phyloP scores from a whole-genome alignment of 2,888 invertebrate genomes.

The Drosophila lacicola region DNA sequence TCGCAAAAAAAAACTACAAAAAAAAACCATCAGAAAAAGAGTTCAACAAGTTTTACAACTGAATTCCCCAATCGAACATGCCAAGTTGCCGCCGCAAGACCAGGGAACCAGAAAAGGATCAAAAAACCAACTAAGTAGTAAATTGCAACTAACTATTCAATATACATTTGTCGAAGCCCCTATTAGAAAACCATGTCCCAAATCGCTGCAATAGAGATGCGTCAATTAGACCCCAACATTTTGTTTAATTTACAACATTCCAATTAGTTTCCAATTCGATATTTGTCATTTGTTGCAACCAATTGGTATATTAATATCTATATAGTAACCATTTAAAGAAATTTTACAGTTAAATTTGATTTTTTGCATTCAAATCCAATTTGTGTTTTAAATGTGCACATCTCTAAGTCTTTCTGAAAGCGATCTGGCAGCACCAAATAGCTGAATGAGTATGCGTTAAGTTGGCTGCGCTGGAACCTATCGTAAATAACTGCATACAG shows the following conservation, averaged over 20 bases:
- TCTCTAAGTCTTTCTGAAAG: not conserved
- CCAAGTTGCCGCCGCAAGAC: constrained; percentile 36
- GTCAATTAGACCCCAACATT: constrained; percentile 27
- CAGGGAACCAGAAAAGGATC: constrained; percentile 52
- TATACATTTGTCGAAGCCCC: constrained; percentile 5
- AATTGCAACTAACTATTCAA: constrained; percentile 11
- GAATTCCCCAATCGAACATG: constrained; percentile 55
- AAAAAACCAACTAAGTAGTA: constrained; percentile 35
- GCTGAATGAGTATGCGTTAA: constrained; percentile 1
- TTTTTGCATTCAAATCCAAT: not conserved
- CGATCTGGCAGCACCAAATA: not conserved
- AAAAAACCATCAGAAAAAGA: constrained; percentile 6
- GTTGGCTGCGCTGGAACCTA: constrained; percentile 7
- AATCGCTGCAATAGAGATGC: constrained; percentile 25
- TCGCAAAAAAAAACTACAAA: constrained; percentile 19
- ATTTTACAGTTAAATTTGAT: not conserved
- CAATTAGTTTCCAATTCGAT: constrained; percentile 8
- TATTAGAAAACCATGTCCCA: not conserved
- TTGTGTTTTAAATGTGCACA: not conserved
- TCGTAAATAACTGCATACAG: too few species aligned
- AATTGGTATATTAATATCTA: not conserved
- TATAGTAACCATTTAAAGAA: not conserved
- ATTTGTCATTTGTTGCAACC: constrained; percentile 14
- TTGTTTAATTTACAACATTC: constrained; percentile 17
- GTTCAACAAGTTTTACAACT: constrained; percentile 43